Base-by-base conservation (phyloP, 2,113 vertebrate genomes). In the Potamarius usumacintae region DNA sequence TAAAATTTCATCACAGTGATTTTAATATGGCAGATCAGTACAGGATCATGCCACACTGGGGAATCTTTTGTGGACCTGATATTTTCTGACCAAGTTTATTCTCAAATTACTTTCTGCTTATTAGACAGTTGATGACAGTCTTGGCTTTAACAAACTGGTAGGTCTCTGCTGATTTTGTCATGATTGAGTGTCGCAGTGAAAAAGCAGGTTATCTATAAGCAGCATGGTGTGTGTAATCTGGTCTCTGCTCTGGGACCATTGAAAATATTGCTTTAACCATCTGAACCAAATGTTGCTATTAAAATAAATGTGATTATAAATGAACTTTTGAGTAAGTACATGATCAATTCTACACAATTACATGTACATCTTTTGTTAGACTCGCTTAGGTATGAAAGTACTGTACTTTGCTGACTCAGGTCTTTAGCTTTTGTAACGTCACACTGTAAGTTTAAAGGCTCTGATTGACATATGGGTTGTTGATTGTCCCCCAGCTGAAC, bases 1-100 rank as follows among this genome's bases (percentile, higher is more conserved):
- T 52, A 82, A 79, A 87, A 67, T 72, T 87, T 60, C 0, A 86
- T 77, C 9, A 11, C 85, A 79, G 76, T 2, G 63, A 71, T 82
- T 82, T 81, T 71, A 58, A 81, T 52, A 72, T 42, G 20, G 60
- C 63, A 10, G 7, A 52, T 65, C 58, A 79, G 77, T 52, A 74
- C 76, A 86, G 79, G 50, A 34, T 30, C 27, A 20, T 52, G 30
- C 25, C 74, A 79, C 55, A 79, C 62, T 60, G 52, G 58, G 27
- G 20, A 50, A 63, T n/a, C 8, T 48, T 63, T 48, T 4, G 4
- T 14, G 11, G 10, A n/a, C 55, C 48, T 48, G 15, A 74, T 85
- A 57, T 74, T 27, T 7, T 76, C 34, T 77, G 5, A 12, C n/a
- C 22, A 5, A 5, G 50, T 27, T 71, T 30, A 57, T 84, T 74